Base-by-base conservation (phyloP, 2,113 vertebrate species). In the Cynocephalus volans region DNA sequence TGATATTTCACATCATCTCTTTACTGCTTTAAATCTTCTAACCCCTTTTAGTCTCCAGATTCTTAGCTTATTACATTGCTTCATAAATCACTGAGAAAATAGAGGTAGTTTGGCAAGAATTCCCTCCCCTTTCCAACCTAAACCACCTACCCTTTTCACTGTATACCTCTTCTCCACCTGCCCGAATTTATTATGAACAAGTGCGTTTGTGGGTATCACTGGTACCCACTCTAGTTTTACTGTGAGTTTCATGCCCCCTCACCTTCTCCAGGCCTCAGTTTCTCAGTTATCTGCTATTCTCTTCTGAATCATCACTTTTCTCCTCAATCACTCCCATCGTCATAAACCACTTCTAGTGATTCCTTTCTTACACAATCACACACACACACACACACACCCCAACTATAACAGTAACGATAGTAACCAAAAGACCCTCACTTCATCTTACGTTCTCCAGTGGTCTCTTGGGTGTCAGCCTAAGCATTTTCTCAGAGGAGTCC, bases 51-150 rank as follows among this genome's bases (percentile, higher is more conserved):
- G 18, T 62, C 70, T 65, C 58, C 81, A 90, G 1, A 50, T 13
- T 72, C 18, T 36, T 48, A 52, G 60, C 17, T 45, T 76, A 67
- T n/a, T 81, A 45, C 7, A 52, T 48, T 41, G 45, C n/a, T 80
- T 65, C 41, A 50, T 83, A 88, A 93, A 54, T 82, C 31, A 18
- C 52, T 83, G 41, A 95, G 26, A 95, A 95, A 95, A 73, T 70
- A n/a, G 58, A 85, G 56, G 56, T 54, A 67, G 33, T 58, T 15
- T 23, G 28, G 45, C 65, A n/a, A 69, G n/a, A 95, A 83, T 90
- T 69, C n/a, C 41, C 41, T 80, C 17, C 69, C 14, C 13, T 33
- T 93, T 91, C 23, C 45, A 84, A 90, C 2, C 80, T 80, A 56
- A 93, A 76, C 14, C 54, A 26, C n/a, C 45, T 28, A 72, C 28